These are phyloP conservation scores for Monopterus albus DNA, from an alignment of 2,113 vertebrate species.

Conservation along the genomic window DNA sequence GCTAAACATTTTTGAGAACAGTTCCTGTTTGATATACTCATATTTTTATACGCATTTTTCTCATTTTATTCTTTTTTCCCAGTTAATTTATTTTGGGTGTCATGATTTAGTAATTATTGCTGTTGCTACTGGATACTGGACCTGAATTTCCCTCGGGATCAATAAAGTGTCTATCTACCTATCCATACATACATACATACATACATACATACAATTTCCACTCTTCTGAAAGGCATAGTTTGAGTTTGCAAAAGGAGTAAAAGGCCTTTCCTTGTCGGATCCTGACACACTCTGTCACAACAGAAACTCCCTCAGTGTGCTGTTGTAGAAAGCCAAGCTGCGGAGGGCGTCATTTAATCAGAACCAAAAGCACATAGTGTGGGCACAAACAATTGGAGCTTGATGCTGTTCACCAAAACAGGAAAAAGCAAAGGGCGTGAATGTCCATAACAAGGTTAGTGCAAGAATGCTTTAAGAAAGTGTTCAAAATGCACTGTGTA, in stretches of 20 bases:
- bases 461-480: too few relatives aligned
- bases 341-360: conserved; percentile 72
- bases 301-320: conserved; percentile 37
- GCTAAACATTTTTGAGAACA: conserved; percentile 14
- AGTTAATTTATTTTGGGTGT: too few relatives aligned
- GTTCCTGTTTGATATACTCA: conserved; percentile 31
- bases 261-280: conserved; percentile 23
- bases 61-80: too few relatives aligned
- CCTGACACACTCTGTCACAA: not conserved
- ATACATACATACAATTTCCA: conserved; percentile 11
- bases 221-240: conserved; percentile 17
- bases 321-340: conserved; percentile 49
- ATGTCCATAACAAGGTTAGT: too few relatives aligned
- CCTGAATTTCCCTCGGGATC: too few relatives aligned
- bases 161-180: too few relatives aligned
- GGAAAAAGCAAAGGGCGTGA: conserved; percentile 68
- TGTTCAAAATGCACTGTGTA: not conserved
- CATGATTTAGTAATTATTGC: too few relatives aligned
- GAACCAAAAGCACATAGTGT: conserved; percentile 74
- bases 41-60: too few relatives aligned
- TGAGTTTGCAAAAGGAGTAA: conserved; percentile 10
- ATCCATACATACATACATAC: too few relatives aligned
- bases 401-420: conserved; percentile 68
- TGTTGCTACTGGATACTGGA: too few relatives aligned
- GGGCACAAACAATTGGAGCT: conserved; percentile 69